Evolutionary conservation across 2,888 invertebrate genomes (phyloP).

Genomic region (Philonicus albiceps): DNA sequence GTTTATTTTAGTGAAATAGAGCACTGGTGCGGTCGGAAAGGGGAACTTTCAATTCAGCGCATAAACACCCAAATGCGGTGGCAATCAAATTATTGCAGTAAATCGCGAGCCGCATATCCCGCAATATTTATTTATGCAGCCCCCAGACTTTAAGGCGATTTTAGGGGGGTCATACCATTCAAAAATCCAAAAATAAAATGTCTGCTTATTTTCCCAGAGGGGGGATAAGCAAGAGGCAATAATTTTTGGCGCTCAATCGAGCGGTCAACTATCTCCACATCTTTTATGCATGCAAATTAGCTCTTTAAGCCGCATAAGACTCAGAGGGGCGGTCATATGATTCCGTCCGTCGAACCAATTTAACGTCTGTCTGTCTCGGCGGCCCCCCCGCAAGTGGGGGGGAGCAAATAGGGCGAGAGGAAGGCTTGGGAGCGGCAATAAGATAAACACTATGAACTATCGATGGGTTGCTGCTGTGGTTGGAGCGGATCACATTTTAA

Average conservation of each 20-base stretch:
- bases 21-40: not conserved
- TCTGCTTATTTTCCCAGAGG: not conserved
- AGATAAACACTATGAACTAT: not conserved
- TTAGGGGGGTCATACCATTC: not conserved
- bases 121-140: not conserved
- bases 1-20: not conserved
- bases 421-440: not conserved
- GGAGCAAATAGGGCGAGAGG: not conserved
- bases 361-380: not conserved
- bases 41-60: not conserved
- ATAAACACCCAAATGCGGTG: not conserved
- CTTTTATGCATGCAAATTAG: not conserved
- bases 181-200: not conserved
- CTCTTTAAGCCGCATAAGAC: not conserved
- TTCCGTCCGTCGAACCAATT: not conserved
- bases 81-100: not conserved
- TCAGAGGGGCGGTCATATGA: not conserved
- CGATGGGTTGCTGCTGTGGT: not conserved
- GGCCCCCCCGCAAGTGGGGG: not conserved
- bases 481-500: not conserved
- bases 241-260: not conserved
- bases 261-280: not conserved
- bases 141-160: not conserved
- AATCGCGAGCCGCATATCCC: not conserved
- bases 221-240: not conserved